Percentiles rank a stretch among this genome's conserved stretches.
Conservation (phyloP, 2,888 invertebrate species). For the Ethmia dodecea region DNA sequence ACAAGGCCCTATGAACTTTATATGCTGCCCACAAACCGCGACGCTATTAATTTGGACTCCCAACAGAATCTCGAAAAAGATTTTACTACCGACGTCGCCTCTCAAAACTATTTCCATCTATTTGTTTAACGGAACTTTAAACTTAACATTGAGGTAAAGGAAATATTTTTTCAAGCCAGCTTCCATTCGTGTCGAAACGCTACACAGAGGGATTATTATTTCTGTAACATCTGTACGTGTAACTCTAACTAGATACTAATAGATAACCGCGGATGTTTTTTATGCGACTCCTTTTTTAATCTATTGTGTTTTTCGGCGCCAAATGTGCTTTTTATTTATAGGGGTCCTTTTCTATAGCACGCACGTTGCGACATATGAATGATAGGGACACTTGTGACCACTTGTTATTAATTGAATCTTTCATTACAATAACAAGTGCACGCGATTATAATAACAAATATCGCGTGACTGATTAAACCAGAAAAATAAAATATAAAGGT, state of each 20-base stretch:
- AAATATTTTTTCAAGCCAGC: conserved; percentile 23
- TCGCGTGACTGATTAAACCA: conserved; percentile 12
- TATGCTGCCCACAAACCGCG: too few species aligned
- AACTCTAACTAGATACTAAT: conserved; percentile 75
- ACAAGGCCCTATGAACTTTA: too few species aligned
- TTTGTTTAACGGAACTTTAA: conserved; percentile 49
- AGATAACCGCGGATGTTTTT: conserved; percentile 76
- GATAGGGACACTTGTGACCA: conserved; percentile 62
- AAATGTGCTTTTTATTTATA: conserved; percentile 71
- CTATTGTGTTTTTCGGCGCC: conserved; percentile 61
- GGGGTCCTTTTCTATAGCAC: conserved; percentile 44
- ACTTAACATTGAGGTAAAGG: conserved; percentile 37
- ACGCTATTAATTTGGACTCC: conserved; percentile 7
- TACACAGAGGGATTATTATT: conserved; percentile 58
- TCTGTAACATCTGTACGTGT: conserved; percentile 68
- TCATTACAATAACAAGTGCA: conserved; percentile 47
- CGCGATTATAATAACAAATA: conserved; percentile 16
- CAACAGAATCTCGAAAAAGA: conserved; percentile 4
- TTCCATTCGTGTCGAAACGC: conserved; percentile 24
- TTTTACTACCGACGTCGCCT: conserved; percentile 13
- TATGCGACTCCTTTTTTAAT: conserved; percentile 64
- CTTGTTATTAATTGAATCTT: conserved; percentile 62
- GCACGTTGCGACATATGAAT: conserved; percentile 46
- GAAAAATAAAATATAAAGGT: conserved; percentile 8
- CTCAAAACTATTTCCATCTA: conserved; percentile 31